Conservation (phyloP, 2,113 vertebrate genomes). For the Megaleporinus macrocephalus region DNA sequence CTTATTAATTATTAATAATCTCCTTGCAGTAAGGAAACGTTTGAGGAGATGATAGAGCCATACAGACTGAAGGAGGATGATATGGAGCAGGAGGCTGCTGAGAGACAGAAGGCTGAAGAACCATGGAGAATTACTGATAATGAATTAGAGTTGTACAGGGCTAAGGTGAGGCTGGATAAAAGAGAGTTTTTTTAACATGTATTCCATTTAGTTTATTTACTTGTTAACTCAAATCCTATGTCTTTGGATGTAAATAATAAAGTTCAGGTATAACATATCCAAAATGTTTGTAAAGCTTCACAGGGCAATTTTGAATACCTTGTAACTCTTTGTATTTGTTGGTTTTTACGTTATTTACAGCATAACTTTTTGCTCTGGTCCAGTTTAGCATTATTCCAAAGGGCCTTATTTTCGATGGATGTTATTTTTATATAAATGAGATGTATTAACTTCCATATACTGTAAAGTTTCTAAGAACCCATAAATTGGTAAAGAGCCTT, state of each 20-base stretch:
- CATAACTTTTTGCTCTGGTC: too few species aligned
- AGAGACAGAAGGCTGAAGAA: conserved; percentile 92
- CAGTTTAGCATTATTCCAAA: too few species aligned
- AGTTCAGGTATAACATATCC: too few species aligned
- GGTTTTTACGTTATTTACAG: too few species aligned
- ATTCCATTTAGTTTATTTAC: not conserved
- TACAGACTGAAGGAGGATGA: conserved; percentile 95
- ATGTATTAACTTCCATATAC: too few species aligned
- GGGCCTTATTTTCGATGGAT: too few species aligned
- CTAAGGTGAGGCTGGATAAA: conserved; percentile 81
- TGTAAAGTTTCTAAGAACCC: too few species aligned
- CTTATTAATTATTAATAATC: not conserved
- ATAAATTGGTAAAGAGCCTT: too few species aligned
- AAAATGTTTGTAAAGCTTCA: too few species aligned
- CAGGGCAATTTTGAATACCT: too few species aligned
- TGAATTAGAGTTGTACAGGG: conserved; percentile 93
- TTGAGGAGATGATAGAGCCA: conserved; percentile 95
- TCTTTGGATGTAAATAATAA: not conserved
- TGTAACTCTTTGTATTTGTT: too few species aligned
- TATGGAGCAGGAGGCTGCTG: conserved; percentile 93
- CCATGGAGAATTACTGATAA: conserved; percentile 98
- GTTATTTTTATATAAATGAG: too few species aligned
- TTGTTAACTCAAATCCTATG: not conserved
- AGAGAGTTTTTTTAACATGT: not conserved
- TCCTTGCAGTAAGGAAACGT: conserved; percentile 82